A percentile compares a stretch with the other conserved stretches of the same genome.
phyloP scores from a whole-genome alignment of 1,140 invertebrate genomes.

The Zaprionus inermis region DNA sequence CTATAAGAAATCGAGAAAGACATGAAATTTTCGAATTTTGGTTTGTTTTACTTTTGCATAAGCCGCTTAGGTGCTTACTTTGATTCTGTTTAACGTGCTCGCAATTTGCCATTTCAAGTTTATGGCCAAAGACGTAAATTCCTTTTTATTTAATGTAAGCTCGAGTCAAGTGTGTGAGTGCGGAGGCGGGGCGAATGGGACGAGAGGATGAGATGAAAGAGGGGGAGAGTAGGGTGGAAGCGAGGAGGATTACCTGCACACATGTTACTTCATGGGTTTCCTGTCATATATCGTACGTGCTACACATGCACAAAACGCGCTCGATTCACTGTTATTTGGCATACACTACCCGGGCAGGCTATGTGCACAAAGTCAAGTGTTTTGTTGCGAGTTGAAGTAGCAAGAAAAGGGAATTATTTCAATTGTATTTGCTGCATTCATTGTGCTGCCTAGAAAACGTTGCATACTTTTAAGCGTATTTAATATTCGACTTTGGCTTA shows the following conservation, averaged over 20 bases:
- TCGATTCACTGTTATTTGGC: constrained; percentile 5
- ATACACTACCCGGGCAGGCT: not conserved
- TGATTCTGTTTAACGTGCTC: constrained; percentile 63
- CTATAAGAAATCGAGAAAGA: constrained; percentile 20
- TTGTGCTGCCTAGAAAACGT: not conserved
- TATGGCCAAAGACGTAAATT: constrained; percentile 70
- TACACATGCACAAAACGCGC: constrained; percentile 35
- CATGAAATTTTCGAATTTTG: constrained; percentile 28
- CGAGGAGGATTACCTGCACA: constrained; percentile 21
- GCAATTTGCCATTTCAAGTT: constrained; percentile 56
- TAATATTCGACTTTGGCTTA: not conserved
- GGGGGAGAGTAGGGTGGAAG: not conserved
- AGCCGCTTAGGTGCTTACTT: constrained; percentile 77
- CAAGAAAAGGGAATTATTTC: not conserved
- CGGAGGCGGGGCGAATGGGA: not conserved
- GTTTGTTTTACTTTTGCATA: constrained; percentile 75
- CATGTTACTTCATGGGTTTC: constrained; percentile 33
- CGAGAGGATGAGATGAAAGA: not conserved
- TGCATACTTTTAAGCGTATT: not conserved
- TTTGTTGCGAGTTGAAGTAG: not conserved
- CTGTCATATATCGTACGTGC: constrained; percentile 39
- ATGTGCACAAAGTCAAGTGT: not conserved
- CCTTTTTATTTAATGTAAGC: constrained; percentile 73
- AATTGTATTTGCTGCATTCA: not conserved
- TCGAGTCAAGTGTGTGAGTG: constrained; percentile 22